Evolutionary conservation across 1,140 invertebrate genomes (phyloP).

Genomic region (Drosophila nasuta): DNA sequence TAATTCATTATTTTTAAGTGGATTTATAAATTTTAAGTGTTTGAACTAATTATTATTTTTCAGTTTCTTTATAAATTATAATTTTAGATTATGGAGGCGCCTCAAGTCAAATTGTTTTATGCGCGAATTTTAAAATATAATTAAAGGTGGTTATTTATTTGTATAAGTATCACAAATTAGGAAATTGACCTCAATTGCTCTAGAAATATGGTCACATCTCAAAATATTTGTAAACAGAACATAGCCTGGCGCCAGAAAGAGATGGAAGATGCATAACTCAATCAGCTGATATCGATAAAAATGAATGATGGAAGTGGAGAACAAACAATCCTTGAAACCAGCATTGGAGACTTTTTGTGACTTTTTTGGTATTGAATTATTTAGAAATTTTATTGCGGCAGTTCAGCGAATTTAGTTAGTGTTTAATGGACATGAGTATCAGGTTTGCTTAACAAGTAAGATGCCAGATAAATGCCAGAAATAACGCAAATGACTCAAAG

Average conservation of each 20-base stretch:
- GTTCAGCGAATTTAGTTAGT: background rate
- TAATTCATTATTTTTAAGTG: too few species aligned
- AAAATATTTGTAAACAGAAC: background rate
- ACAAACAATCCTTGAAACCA: background rate
- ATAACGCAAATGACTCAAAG: slow-evolving; percentile 46
- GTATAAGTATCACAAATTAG: too few species aligned
- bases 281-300: background rate
- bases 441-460: slow-evolving; percentile 28
- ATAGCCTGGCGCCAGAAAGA: background rate
- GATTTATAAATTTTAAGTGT: too few species aligned
- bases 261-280: background rate
- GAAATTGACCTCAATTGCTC: background rate
- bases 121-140: too few species aligned
- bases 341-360: slow-evolving; percentile 3
- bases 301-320: background rate
- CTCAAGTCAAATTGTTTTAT: too few species aligned
- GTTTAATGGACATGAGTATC: slow-evolving; percentile 14
- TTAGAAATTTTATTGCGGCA: background rate
- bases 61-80: too few species aligned
- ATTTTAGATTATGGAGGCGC: too few species aligned
- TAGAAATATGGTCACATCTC: background rate
- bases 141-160: too few species aligned
- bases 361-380: background rate
- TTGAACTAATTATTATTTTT: too few species aligned
- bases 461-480: slow-evolving; percentile 31